Percentiles rank a stretch among this genome's conserved stretches.
Conservation (phyloP, 2,797 vertebrate genomes). For the Ctenopoma multispine region DNA sequence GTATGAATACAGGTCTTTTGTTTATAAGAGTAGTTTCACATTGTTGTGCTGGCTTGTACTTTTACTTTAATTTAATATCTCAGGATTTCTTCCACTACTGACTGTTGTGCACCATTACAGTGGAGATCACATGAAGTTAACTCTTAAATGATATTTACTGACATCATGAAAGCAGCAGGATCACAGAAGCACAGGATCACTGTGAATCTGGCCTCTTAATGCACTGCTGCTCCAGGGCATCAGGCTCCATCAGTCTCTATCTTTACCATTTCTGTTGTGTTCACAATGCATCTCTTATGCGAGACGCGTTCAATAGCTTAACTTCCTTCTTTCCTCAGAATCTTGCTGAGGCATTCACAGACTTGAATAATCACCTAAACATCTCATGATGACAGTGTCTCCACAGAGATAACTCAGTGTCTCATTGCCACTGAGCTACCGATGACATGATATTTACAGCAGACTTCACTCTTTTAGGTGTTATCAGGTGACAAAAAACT, state of each 20-base stretch:
- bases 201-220: slow-evolving; percentile 29
- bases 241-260: slow-evolving; percentile 38
- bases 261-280: slow-evolving; percentile 22
- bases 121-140: not conserved
- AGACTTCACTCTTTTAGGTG: too few relatives aligned
- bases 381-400: slow-evolving; percentile 3
- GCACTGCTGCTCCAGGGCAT: slow-evolving; percentile 7
- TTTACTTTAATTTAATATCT: not conserved
- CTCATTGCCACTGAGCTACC: not conserved
- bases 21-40: too few relatives aligned
- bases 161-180: slow-evolving; percentile 10
- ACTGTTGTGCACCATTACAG: not conserved
- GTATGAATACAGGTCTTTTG: too few relatives aligned
- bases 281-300: slow-evolving; percentile 11
- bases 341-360: slow-evolving; percentile 29
- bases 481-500: slow-evolving; percentile 1
- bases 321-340: slow-evolving; percentile 15
- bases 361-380: slow-evolving; percentile 38
- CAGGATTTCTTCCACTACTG: not conserved
- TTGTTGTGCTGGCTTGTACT: not conserved
- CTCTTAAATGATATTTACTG: not conserved
- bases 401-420: slow-evolving; percentile 7
- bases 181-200: too few relatives aligned
- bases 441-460: not conserved
- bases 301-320: not conserved